Conservation (phyloP, 2,888 invertebrate genomes). For the Trissolcus japonicus region DNA sequence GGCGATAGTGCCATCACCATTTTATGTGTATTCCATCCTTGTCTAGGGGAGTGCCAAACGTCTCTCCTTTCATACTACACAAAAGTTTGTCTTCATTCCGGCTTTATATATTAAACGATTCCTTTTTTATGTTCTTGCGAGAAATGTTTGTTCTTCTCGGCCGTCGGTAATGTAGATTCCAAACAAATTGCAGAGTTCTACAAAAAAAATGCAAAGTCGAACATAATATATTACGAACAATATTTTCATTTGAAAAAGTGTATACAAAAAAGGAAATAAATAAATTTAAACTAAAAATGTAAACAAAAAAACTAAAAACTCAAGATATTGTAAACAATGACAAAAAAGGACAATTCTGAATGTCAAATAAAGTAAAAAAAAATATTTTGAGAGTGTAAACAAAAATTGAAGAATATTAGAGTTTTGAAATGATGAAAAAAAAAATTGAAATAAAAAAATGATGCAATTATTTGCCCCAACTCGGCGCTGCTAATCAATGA, state of each 20-base stretch:
- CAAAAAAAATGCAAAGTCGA: neutral
- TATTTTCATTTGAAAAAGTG: neutral
- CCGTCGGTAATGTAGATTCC: conserved; percentile 22
- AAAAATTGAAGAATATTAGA: neutral
- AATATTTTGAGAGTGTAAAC: neutral
- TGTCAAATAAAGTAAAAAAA: no score
- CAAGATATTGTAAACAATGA: no score
- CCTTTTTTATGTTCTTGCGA: conserved; percentile 60
- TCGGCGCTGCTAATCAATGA: conserved; percentile 31
- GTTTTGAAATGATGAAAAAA: neutral
- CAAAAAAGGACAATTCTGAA: no score
- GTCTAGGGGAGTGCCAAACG: conserved; percentile 85
- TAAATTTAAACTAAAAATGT: no score
- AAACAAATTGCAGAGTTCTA: neutral
- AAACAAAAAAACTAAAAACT: neutral
- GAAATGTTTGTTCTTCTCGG: conserved; percentile 56
- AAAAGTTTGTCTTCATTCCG: rapidly evolving
- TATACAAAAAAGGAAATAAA: no score
- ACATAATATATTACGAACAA: neutral
- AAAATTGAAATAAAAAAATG: neutral
- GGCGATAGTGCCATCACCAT: conserved; percentile 61
- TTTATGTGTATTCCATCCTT: conserved; percentile 62
- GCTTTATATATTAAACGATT: conserved; percentile 67
- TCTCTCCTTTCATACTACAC: conserved; percentile 99
- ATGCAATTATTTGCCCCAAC: conserved; percentile 7